phyloP scores from a whole-genome alignment of 1,140 invertebrate species.

The Drosophila kanapiae region DNA sequence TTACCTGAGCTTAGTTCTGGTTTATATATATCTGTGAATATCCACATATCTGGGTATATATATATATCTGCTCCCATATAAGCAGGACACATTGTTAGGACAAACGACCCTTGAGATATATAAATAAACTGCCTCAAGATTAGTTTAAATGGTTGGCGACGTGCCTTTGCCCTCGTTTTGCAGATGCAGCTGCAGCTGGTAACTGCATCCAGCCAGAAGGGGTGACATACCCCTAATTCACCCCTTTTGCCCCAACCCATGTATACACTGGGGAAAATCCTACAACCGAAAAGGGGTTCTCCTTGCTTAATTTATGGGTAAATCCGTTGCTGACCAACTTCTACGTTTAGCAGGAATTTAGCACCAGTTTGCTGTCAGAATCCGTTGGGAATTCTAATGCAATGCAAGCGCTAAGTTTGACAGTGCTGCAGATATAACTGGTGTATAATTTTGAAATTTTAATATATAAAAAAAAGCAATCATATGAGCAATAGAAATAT shows the following conservation, averaged over 20 bases:
- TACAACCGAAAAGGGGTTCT: not conserved
- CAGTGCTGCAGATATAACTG: no score
- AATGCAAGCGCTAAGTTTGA: no score
- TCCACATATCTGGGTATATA: slow-evolving; percentile 2
- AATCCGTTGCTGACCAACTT: no score
- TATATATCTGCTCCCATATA: slow-evolving; percentile 32
- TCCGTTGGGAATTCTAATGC: no score
- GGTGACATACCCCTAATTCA: slow-evolving; percentile 23
- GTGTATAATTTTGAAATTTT: no score
- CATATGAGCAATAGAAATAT: no score
- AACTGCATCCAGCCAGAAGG: slow-evolving; percentile 44
- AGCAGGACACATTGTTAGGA: slow-evolving; percentile 64
- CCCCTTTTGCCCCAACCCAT: not conserved
- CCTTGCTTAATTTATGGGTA: not conserved
- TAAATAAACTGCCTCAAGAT: slow-evolving; percentile 75
- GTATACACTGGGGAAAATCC: slow-evolving; percentile 2
- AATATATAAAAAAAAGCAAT: no score
- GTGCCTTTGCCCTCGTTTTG: slow-evolving; percentile 66
- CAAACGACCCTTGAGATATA: slow-evolving; percentile 69
- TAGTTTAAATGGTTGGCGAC: slow-evolving; percentile 74
- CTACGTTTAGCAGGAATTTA: no score
- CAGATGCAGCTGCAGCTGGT: slow-evolving; percentile 48
- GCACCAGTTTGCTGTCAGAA: no score
- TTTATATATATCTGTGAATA: slow-evolving; percentile 15
- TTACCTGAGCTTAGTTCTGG: slow-evolving; percentile 28